Base-by-base conservation (phyloP, 2,888 invertebrate genomes). In the Masnerella sp. region DNA sequence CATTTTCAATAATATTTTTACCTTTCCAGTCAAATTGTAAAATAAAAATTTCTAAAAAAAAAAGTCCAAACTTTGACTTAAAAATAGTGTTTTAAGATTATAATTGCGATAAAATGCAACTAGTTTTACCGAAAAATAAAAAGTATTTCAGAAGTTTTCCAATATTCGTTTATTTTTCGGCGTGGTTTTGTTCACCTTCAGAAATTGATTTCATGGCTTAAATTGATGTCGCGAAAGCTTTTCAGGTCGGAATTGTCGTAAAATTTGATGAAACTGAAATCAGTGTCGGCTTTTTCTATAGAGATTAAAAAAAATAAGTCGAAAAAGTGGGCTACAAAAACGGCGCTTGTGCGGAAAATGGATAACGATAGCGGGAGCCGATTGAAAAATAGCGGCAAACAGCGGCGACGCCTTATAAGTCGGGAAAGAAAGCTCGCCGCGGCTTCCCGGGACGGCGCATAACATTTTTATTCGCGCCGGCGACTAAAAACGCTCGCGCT, bases 401-500 rank as follows among this genome's bases (percentile, higher is more conserved):
- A 34, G 9, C 36, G 3, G 5, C 18, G 22, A 22, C 49, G 56
- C 40, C 36, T 25, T 51, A 30, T 49, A 47, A 59, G 36, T 59
- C 49, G 11, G 7, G 34, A 43, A 65, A 59, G 68, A 52, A 69
- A 59, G 22, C 52, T 45, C 28, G 14, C 32, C 59, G 11, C 40
- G 7, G 49, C 34, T 51, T 49, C n/a, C 36, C 36, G 14, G 20
- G 58, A 59, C 38, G 45, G 36, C 40, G 22, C 36, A 47, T 47
- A 62, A 62, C 47, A 70, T 70, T 54, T 70, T 65, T 70, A 40
- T 54, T 42, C 56, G n/a, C 28, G 18, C 38, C 36, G 30, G 28
- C 42, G 30, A 45, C 54, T 45, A 36, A 45, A 54, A 65, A 45
- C 12, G 54, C 22, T 30, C 18, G 45, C 34, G 42, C 68, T 52